phyloP scores from a whole-genome alignment of 2,888 invertebrate genomes.

The Heteromurus nitidus region DNA sequence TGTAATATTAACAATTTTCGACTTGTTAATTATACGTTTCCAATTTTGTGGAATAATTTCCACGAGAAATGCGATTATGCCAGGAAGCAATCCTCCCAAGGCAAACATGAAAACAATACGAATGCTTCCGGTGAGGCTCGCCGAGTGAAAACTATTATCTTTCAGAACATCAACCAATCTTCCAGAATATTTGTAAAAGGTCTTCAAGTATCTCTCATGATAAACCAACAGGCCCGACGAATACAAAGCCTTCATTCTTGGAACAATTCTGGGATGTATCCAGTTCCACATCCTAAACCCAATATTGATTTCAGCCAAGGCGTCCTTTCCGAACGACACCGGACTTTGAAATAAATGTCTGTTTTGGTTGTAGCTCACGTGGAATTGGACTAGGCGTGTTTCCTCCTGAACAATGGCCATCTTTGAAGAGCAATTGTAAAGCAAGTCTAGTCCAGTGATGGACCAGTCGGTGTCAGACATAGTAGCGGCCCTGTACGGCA shows the following conservation, averaged over 20 bases:
- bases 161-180: background rate
- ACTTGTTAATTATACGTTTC: no score
- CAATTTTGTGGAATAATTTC: no score
- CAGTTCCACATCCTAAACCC: background rate
- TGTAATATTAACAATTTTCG: no score
- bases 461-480: background rate
- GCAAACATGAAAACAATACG: background rate
- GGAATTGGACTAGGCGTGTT: background rate
- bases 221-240: background rate
- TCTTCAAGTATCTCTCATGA: background rate
- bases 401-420: background rate
- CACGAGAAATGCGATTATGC: background rate
- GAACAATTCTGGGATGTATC: background rate
- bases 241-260: background rate
- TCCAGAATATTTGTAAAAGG: background rate
- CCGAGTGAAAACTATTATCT: background rate
- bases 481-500: background rate
- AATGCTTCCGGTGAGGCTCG: background rate
- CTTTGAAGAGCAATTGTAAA: background rate
- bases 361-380: background rate
- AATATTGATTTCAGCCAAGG: background rate
- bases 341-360: background rate
- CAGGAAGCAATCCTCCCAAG: background rate
- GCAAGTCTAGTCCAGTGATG: background rate
- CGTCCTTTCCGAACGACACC: background rate